phyloP scores from a whole-genome alignment of 2,113 vertebrate species.

The Brachyistius frenatus region DNA sequence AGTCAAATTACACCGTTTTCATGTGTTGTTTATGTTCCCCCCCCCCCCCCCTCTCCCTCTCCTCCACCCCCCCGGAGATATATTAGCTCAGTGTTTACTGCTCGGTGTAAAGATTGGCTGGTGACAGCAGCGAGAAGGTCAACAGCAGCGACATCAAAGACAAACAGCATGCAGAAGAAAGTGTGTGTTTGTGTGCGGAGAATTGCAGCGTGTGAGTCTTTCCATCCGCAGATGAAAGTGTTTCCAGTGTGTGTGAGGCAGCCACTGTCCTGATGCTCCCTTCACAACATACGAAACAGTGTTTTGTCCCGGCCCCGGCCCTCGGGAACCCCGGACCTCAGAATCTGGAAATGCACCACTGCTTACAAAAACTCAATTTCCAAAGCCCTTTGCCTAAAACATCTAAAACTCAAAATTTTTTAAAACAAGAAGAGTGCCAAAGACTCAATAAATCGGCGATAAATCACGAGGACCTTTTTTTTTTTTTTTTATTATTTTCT shows the following conservation, averaged over 20 bases:
- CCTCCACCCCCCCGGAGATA: constrained; percentile 19
- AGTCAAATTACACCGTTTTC: constrained; percentile 51
- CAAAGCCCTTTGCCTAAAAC: constrained; percentile 84
- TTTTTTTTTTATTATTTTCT: constrained; percentile 44
- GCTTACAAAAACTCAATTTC: constrained; percentile 72
- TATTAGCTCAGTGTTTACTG: constrained; percentile 61
- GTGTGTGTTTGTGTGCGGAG: constrained; percentile 35
- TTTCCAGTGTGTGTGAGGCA: constrained; percentile 56
- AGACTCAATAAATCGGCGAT: constrained; percentile 79
- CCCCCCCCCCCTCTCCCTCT: too few relatives aligned
- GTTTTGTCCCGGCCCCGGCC: constrained; percentile 33
- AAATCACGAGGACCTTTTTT: constrained; percentile 71
- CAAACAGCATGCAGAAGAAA: constrained; percentile 27
- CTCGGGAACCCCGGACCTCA: constrained; percentile 41
- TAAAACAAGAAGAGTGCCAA: constrained; percentile 80
- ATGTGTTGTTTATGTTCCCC: constrained; percentile 48
- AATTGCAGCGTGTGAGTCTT: constrained; percentile 35
- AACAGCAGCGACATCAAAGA: constrained; percentile 47
- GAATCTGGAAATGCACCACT: constrained; percentile 65
- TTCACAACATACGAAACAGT: constrained; percentile 36
- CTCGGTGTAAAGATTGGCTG: neutral
- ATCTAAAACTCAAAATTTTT: constrained; percentile 81
- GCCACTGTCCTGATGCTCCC: constrained; percentile 56
- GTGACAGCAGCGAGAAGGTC: constrained; percentile 31
- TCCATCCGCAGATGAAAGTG: constrained; percentile 60